A percentile compares a stretch with the other conserved stretches of the same genome.
Evolutionary conservation across 2,113 vertebrate genomes (phyloP).

Genomic region (Bolborhynchus lineola): DNA sequence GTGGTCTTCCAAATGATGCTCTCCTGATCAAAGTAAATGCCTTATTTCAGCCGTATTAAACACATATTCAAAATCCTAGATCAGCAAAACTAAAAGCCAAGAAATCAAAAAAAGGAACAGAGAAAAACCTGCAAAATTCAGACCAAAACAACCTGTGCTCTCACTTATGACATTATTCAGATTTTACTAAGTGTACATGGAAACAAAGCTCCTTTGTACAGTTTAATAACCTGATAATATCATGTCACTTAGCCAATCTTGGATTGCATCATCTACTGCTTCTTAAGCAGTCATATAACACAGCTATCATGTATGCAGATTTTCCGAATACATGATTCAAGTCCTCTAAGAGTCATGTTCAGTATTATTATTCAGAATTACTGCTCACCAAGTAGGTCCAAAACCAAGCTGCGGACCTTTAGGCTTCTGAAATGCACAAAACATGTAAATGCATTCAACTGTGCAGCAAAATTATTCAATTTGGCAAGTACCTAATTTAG

Average conservation of each 20-base stretch:
- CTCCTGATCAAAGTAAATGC: neutral
- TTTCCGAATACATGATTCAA: neutral
- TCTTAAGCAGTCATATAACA: neutral
- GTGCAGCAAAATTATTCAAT: neutral
- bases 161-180: neutral
- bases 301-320: neutral
- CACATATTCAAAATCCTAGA: neutral
- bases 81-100: neutral
- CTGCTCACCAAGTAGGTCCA: neutral
- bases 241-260: neutral
- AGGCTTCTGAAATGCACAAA: neutral
- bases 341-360: neutral
- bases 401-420: neutral
- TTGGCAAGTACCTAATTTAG: neutral
- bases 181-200: neutral
- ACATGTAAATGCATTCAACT: neutral
- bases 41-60: neutral
- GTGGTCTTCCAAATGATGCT: neutral
- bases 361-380: neutral
- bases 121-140: neutral
- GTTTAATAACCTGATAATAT: neutral
- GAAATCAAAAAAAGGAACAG: neutral
- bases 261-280: neutral
- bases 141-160: neutral
- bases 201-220: neutral